phyloP scores from a whole-genome alignment of 2,113 vertebrate genomes.

The Pantherophis guttatus region DNA sequence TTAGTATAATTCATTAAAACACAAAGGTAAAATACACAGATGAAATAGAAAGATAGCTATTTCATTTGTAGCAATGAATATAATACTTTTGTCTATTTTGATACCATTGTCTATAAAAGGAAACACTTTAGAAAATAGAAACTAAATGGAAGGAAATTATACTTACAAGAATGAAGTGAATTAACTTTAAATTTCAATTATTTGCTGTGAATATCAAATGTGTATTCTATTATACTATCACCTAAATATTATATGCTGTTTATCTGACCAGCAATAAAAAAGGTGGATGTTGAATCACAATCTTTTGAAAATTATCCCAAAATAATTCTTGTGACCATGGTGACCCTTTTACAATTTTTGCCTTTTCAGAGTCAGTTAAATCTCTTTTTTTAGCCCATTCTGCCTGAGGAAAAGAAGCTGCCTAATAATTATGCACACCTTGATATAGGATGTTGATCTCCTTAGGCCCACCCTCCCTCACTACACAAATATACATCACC shows the following conservation, averaged over 20 bases:
- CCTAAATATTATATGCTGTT: background rate
- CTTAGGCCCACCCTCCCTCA: no score
- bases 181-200: background rate
- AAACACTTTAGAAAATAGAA: background rate
- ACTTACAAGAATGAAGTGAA: background rate
- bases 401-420: no score
- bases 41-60: background rate
- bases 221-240: background rate
- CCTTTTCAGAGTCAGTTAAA: no score
- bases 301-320: background rate
- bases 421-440: no score
- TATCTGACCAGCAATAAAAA: background rate
- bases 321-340: no score
- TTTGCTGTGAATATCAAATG: background rate
- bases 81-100: background rate
- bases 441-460: no score
- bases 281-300: background rate
- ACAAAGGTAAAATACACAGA: background rate
- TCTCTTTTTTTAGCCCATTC: no score
- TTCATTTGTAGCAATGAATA: background rate
- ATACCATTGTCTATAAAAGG: background rate
- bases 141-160: background rate
- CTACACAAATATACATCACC: no score
- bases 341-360: no score
- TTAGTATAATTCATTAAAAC: background rate